Percentiles rank a stretch among this genome's conserved stretches.
Evolutionary conservation across 2,888 invertebrate species (phyloP).

Genomic region (Operophtera brumata): DNA sequence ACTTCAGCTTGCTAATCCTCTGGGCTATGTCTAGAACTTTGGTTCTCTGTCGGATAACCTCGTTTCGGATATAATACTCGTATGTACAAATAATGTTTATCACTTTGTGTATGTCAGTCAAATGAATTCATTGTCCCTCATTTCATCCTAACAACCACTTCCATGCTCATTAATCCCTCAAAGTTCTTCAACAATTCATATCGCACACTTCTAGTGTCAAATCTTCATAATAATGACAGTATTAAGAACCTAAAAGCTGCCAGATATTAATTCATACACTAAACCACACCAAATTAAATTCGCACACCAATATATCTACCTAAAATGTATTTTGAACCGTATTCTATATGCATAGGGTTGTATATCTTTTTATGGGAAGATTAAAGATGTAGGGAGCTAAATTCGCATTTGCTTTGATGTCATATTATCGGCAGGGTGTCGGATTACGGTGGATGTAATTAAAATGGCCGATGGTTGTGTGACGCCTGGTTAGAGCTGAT

Average conservation of each 20-base stretch:
- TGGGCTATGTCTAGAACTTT: too few relatives aligned
- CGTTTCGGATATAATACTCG: too few relatives aligned
- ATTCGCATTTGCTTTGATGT: conserved; percentile 60
- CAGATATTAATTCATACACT: conserved; percentile 65
- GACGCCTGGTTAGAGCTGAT: conserved; percentile 22
- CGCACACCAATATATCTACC: neutral
- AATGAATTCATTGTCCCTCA: conserved; percentile 17
- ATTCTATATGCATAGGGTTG: neutral
- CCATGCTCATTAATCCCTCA: conserved; percentile 49
- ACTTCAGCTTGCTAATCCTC: too few relatives aligned
- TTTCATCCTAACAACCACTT: conserved; percentile 18
- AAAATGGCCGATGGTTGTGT: conserved; percentile 35
- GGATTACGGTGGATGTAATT: conserved; percentile 53
- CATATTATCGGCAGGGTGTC: conserved; percentile 57
- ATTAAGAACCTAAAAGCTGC: conserved; percentile 56
- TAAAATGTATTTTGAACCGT: conserved; percentile 16
- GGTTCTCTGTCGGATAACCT: too few relatives aligned
- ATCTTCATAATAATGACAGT: conserved; percentile 51
- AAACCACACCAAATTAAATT: conserved; percentile 13
- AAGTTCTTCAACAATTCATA: conserved; percentile 51
- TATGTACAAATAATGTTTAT: too few relatives aligned
- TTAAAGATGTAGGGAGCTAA: conserved; percentile 35
- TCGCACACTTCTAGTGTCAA: conserved; percentile 69
- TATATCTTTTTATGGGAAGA: neutral
- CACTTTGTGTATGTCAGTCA: conserved; percentile 5